Percentiles rank a stretch among this genome's conserved stretches.
phyloP scores from a whole-genome alignment of 2,113 vertebrate species.

The Python bivittatus region DNA sequence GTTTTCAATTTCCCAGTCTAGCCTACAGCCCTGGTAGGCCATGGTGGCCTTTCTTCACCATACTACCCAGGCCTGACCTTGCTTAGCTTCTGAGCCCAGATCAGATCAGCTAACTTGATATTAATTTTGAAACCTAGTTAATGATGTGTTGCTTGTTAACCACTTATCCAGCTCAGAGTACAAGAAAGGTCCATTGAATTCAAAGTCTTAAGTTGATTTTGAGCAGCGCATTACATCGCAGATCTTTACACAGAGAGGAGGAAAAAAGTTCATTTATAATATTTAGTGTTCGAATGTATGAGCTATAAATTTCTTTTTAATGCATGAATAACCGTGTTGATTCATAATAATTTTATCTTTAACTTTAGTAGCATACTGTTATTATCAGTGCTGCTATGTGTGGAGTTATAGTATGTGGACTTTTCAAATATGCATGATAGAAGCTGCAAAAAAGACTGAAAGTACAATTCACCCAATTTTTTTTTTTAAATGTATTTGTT shows the following conservation, averaged over 20 bases:
- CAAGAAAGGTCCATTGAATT: background rate
- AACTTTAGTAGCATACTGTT: background rate
- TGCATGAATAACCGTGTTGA: background rate
- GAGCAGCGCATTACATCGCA: background rate
- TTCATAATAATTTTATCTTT: background rate
- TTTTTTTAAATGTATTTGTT: background rate
- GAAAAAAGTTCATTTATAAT: background rate
- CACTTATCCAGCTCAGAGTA: background rate
- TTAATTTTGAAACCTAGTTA: background rate
- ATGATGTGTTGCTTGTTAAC: slow-evolving; percentile 7
- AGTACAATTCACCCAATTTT: background rate
- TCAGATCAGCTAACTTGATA: background rate
- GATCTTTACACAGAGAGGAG: background rate
- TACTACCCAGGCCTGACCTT: background rate
- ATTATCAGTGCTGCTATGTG: background rate
- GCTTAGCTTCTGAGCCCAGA: background rate
- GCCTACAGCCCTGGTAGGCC: background rate
- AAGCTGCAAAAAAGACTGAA: background rate
- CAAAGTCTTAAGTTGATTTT: slow-evolving; percentile 3
- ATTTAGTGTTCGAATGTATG: background rate
- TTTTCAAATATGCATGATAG: background rate
- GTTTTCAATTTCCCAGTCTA: background rate
- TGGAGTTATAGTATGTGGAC: background rate
- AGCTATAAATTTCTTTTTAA: background rate
- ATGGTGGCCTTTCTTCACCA: background rate